Base-by-base conservation (phyloP, 2,113 vertebrate genomes). In the Oncorhynchus keta region DNA sequence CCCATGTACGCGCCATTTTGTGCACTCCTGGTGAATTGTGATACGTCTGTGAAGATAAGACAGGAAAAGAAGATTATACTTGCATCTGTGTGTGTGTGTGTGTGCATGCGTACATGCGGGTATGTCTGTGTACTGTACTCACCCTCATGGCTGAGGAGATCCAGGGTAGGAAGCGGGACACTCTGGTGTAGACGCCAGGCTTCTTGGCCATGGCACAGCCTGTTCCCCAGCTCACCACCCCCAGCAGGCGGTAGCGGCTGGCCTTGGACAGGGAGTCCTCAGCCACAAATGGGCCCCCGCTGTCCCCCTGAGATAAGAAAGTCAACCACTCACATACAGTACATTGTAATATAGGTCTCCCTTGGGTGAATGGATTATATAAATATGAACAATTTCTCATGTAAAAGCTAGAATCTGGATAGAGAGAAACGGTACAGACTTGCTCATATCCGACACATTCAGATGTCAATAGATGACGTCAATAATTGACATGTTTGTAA, bases 191-290 rank as follows among this genome's bases (percentile, higher is more conserved):
- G 62, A 97, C 96, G 0, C 96, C 96, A 0, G 96, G 96, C 80
- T 97, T 97, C 86, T 95, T 95, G 68, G 96, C 91, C 89, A 95
- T 87, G 61, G 96, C 96, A 20, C 96, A 97, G 67, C 95, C 96
- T 0, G 95, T 97, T 32, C 96, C 96, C 96, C 96, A 97, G 86
- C 96, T 97, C 79, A 97, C 96, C 1, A 97, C 94, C 1, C 96
- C 96, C 4, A 95, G 89, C 24, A 97, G 87, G 61, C 96, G 94
- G 92, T 96, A 96, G 0, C 95, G 93, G 20, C 86, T 89, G 1
- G 89, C 88, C 84, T 94, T 95, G 0, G 96, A 96, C 68, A 97
- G 88, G 64, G 89, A 90, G 81, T 97, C 96, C 22, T 95, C 93
- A 24, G 94, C 95, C 77, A 97, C 95, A 14, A 97, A 96, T 12